These are phyloP conservation scores for Podargus strigoides DNA, from an alignment of 2,797 vertebrate genomes.

Conservation along the genomic window DNA sequence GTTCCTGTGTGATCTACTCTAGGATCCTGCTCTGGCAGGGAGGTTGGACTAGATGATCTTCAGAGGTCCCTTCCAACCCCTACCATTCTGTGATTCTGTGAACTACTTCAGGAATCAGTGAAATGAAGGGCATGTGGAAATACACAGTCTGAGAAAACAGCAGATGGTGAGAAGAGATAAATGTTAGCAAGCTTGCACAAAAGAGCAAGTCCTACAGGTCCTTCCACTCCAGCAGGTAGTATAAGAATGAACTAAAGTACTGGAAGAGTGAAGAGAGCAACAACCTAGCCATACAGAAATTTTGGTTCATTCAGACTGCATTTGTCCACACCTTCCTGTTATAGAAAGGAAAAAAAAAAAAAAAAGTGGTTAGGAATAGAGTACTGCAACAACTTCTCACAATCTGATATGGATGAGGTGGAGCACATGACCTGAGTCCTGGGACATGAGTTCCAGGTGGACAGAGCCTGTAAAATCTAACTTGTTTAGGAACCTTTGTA, in stretches of 20 bases:
- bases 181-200: background rate
- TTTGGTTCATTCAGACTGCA: background rate
- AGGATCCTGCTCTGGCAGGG: no score
- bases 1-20: no score
- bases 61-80: no score
- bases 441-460: background rate
- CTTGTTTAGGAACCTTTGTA: background rate
- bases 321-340: background rate
- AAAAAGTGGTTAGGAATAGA: background rate
- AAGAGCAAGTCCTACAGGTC: background rate
- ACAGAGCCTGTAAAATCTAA: background rate
- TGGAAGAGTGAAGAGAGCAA: background rate
- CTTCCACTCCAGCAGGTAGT: background rate
- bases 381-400: background rate
- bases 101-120: background rate
- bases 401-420: background rate
- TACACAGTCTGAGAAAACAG: background rate
- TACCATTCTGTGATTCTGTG: no score
- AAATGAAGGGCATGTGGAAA: background rate
- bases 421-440: background rate
- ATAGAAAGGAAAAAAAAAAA: background rate
- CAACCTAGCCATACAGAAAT: background rate
- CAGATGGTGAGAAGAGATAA: background rate
- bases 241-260: background rate
- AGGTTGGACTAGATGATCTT: no score